These are phyloP conservation scores for Ormyrus rosae DNA, from an alignment of 2,888 invertebrate genomes.

Conservation along the genomic window DNA sequence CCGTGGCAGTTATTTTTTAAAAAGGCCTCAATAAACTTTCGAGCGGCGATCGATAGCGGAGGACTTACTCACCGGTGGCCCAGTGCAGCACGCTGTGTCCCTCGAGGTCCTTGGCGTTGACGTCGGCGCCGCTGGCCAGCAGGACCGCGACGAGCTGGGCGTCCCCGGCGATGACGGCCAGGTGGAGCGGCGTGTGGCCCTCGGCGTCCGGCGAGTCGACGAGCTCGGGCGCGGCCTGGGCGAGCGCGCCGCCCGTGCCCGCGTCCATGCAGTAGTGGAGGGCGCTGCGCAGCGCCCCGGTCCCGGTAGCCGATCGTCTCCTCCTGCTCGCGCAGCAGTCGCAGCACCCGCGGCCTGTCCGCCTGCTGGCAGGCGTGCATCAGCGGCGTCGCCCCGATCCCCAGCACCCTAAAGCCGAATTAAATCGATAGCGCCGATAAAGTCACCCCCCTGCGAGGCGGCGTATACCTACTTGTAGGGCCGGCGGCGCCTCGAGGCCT, in stretches of 20 bases:
- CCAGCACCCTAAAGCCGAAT: slow-evolving; percentile 66
- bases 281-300: slow-evolving; percentile 89
- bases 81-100: slow-evolving; percentile 97
- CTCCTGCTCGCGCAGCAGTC: slow-evolving; percentile 84
- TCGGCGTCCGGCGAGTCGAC: slow-evolving; percentile 92
- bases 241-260: slow-evolving; percentile 80
- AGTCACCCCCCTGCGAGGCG: neutral
- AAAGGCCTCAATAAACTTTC: too few relatives aligned
- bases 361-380: slow-evolving; percentile 96
- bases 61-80: slow-evolving; percentile 93
- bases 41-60: too few relatives aligned
- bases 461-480: slow-evolving; percentile 68
- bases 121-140: slow-evolving; percentile 91
- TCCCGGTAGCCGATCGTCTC: slow-evolving; percentile 84
- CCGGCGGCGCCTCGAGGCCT: slow-evolving; percentile 53
- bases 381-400: slow-evolving; percentile 86
- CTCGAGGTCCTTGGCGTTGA: slow-evolving; percentile 94
- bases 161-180: slow-evolving; percentile 96
- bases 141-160: slow-evolving; percentile 90
- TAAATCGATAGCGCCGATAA: neutral
- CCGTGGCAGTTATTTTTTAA: too few relatives aligned
- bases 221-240: slow-evolving; percentile 91
- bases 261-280: slow-evolving; percentile 94
- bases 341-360: slow-evolving; percentile 85
- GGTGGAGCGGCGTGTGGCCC: slow-evolving; percentile 95